Evolutionary conservation across 2,888 invertebrate species (phyloP).

Genomic region (Thymelicus sylvestris): DNA sequence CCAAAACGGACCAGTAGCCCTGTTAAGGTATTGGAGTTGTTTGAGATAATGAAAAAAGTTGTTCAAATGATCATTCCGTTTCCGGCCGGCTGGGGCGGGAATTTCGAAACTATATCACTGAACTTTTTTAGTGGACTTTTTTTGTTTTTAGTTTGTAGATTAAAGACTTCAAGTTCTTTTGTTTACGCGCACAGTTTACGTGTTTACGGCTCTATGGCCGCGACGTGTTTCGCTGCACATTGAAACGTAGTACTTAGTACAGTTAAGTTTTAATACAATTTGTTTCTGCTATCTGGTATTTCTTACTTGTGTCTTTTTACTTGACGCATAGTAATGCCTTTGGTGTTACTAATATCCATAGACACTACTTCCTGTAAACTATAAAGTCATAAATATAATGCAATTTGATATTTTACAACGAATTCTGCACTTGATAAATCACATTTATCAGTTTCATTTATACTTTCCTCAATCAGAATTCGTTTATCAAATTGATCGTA

Average conservation of each 20-base stretch:
- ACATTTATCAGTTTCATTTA: too few relatives aligned
- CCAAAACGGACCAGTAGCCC: conserved; percentile 70
- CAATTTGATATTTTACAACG: too few relatives aligned
- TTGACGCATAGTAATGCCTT: too few relatives aligned
- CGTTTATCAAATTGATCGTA: too few relatives aligned
- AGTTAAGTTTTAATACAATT: too few relatives aligned
- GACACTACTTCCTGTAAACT: background rate
- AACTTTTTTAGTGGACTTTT: conserved; percentile 3
- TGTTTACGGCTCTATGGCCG: background rate
- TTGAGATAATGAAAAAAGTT: conserved; percentile 80
- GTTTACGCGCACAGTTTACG: background rate
- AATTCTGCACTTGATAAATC: too few relatives aligned
- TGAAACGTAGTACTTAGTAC: too few relatives aligned
- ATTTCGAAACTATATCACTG: conserved; percentile 35
- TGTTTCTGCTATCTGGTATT: too few relatives aligned
- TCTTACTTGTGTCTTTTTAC: too few relatives aligned
- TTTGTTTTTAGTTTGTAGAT: conserved; percentile 3
- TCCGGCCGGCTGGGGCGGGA: conserved; percentile 46
- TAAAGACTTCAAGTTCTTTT: conserved; percentile 1
- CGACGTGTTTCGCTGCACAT: background rate
- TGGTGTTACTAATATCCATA: too few relatives aligned
- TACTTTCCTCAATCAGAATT: too few relatives aligned
- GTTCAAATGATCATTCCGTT: conserved; percentile 72
- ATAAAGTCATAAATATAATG: too few relatives aligned
- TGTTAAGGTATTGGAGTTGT: conserved; percentile 71